phyloP scores from a whole-genome alignment of 2,888 invertebrate genomes.

The Pogonocherus hispidulus region DNA sequence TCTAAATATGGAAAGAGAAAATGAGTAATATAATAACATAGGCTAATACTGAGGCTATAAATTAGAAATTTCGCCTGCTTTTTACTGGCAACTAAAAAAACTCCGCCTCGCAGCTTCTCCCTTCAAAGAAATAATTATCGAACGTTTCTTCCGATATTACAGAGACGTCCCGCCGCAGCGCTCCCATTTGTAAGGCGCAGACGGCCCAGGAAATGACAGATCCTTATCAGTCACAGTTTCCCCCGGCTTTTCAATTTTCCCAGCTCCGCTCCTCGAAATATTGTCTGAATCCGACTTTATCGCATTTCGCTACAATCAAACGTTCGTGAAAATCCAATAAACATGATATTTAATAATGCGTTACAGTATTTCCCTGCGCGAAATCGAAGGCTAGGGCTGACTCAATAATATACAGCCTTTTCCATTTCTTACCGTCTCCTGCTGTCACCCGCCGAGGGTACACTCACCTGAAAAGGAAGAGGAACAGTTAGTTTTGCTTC shows the following conservation, averaged over 20 bases:
- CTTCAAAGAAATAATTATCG: constrained; percentile 47
- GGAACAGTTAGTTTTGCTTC: background rate
- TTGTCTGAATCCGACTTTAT: constrained; percentile 33
- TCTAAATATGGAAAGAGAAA: too few species aligned
- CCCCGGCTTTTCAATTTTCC: constrained; percentile 58
- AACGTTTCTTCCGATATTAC: constrained; percentile 40
- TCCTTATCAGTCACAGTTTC: constrained; percentile 57
- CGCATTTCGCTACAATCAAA: constrained; percentile 22
- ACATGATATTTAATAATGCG: constrained; percentile 32
- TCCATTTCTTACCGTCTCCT: background rate
- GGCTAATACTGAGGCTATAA: too few species aligned
- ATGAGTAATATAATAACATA: too few species aligned
- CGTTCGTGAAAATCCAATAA: constrained; percentile 33
- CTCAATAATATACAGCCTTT: constrained; percentile 8
- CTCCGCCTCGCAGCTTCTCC: constrained; percentile 32
- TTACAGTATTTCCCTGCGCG: constrained; percentile 15
- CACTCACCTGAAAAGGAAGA: background rate
- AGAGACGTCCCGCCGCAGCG: constrained; percentile 38
- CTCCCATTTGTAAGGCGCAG: constrained; percentile 53
- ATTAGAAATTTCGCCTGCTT: too few species aligned
- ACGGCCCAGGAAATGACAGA: constrained; percentile 60
- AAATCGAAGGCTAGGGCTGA: background rate
- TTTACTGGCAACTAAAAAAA: too few species aligned
- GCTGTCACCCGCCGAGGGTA: background rate
- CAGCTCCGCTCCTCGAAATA: constrained; percentile 30